These are phyloP conservation scores for Coenonympha arcania DNA, from an alignment of 2,888 invertebrate genomes.

Conservation along the genomic window DNA sequence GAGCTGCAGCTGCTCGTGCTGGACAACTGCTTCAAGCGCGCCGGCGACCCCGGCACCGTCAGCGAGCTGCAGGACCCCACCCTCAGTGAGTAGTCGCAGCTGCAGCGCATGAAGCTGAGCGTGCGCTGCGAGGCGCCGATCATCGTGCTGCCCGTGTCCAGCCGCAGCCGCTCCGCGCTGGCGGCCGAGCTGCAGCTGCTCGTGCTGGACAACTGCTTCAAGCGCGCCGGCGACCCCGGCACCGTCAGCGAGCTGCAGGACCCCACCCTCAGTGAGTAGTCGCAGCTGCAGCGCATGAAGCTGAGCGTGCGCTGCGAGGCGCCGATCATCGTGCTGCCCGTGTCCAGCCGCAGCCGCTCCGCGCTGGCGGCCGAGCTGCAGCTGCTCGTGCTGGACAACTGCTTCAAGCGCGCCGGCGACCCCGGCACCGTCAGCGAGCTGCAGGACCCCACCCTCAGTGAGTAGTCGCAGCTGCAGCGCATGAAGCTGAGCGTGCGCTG, in stretches of 20 bases:
- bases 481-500: slow-evolving; percentile 72
- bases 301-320: slow-evolving; percentile 65
- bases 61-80: slow-evolving; percentile 57
- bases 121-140: slow-evolving; percentile 77
- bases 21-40: slow-evolving; percentile 81
- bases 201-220: slow-evolving; percentile 83
- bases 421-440: slow-evolving; percentile 67
- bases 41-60: slow-evolving; percentile 72
- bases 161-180: slow-evolving; percentile 82
- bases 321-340: slow-evolving; percentile 90
- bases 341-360: slow-evolving; percentile 83
- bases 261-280: slow-evolving; percentile 43
- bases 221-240: slow-evolving; percentile 72
- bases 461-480: slow-evolving; percentile 74
- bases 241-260: slow-evolving; percentile 67
- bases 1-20: slow-evolving; percentile 86
- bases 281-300: slow-evolving; percentile 79
- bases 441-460: slow-evolving; percentile 48
- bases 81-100: slow-evolving; percentile 54
- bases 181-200: slow-evolving; percentile 87
- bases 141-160: slow-evolving; percentile 89
- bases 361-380: slow-evolving; percentile 88
- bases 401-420: slow-evolving; percentile 78
- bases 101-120: slow-evolving; percentile 77
- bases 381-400: slow-evolving; percentile 83